These are phyloP conservation scores for Tetropium fuscum DNA, from an alignment of 2,888 invertebrate genomes.

Conservation along the genomic window DNA sequence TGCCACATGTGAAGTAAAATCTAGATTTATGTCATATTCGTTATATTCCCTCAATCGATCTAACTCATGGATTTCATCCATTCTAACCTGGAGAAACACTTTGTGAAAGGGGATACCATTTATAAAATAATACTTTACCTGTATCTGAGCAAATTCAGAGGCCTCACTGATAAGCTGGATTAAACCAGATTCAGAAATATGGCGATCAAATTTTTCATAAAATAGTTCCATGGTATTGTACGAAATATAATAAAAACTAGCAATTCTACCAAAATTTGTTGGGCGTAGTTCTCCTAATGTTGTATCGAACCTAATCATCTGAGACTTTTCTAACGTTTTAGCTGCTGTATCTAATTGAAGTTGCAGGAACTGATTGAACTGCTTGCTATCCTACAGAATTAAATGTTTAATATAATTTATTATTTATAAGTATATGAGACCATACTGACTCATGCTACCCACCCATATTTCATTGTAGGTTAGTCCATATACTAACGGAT, in stretches of 20 bases:
- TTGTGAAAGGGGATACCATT: neutral
- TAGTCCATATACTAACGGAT: slow-evolving; percentile 85
- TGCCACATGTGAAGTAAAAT: slow-evolving; percentile 90
- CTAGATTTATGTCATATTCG: slow-evolving; percentile 82
- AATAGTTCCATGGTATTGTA: slow-evolving; percentile 95
- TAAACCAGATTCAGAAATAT: slow-evolving; percentile 89
- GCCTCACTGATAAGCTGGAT: slow-evolving; percentile 92
- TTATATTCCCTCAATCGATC: slow-evolving; percentile 83
- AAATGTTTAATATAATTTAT: too few species aligned
- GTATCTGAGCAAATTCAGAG: slow-evolving; percentile 95
- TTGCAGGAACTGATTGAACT: slow-evolving; percentile 80
- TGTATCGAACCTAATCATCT: slow-evolving; percentile 93
- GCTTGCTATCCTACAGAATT: slow-evolving; percentile 75
- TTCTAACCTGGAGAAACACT: slow-evolving; percentile 76
- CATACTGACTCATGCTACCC: too few species aligned
- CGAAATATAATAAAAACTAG: slow-evolving; percentile 98
- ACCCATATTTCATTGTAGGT: slow-evolving; percentile 73
- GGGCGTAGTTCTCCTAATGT: slow-evolving; percentile 83
- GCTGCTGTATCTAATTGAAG: slow-evolving; percentile 86
- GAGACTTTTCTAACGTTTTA: slow-evolving; percentile 87
- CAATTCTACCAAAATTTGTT: slow-evolving; percentile 94
- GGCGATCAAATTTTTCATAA: slow-evolving; percentile 82
- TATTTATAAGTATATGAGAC: too few species aligned
- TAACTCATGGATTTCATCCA: slow-evolving; percentile 94
- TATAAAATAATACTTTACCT: slow-evolving; percentile 61